A percentile compares a stretch with the other conserved stretches of the same genome.
Conservation (phyloP, 2,888 invertebrate species). For the Rhorus exstirpatorius region DNA sequence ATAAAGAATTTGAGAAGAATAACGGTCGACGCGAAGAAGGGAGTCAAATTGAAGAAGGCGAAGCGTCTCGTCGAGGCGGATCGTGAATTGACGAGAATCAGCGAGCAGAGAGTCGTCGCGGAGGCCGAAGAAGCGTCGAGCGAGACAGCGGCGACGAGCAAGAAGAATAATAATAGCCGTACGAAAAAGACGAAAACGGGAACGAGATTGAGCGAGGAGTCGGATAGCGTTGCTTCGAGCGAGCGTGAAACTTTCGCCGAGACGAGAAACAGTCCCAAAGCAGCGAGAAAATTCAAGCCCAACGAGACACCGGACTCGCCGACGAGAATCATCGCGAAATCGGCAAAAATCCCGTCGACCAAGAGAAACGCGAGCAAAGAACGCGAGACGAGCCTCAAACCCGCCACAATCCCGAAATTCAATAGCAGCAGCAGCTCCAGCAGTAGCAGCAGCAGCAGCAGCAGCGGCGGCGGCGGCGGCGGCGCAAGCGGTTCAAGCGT, state of each 20-base stretch:
- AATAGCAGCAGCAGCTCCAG: not conserved
- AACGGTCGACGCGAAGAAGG: constrained; percentile 75
- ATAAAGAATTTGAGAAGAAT: constrained; percentile 79
- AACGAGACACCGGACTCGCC: constrained; percentile 72
- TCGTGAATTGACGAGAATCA: constrained; percentile 55
- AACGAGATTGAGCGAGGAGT: constrained; percentile 66
- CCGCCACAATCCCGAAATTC: constrained; percentile 68
- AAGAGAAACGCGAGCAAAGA: constrained; percentile 76
- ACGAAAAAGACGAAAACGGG: constrained; percentile 76
- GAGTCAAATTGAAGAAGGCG: constrained; percentile 73
- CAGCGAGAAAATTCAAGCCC: constrained; percentile 74
- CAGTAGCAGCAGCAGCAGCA: not conserved
- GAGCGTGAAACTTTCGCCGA: constrained; percentile 70
- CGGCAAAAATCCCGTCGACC: constrained; percentile 67
- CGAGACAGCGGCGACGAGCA: too few species aligned
- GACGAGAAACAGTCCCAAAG: constrained; percentile 80
- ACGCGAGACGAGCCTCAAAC: constrained; percentile 63
- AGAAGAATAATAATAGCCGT: constrained; percentile 78
- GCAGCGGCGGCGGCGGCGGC: too few species aligned
- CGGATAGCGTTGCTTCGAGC: constrained; percentile 69
- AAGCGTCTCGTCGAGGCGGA: constrained; percentile 68
- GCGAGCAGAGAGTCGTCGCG: constrained; percentile 54
- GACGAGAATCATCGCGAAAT: constrained; percentile 73
- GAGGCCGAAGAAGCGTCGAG: constrained; percentile 48
- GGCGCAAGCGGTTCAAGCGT: not conserved